Percentiles rank a stretch among this genome's conserved stretches.
These are phyloP conservation scores for Psettodes erumei DNA, from an alignment of 2,113 vertebrate species.

Conservation along the genomic window DNA sequence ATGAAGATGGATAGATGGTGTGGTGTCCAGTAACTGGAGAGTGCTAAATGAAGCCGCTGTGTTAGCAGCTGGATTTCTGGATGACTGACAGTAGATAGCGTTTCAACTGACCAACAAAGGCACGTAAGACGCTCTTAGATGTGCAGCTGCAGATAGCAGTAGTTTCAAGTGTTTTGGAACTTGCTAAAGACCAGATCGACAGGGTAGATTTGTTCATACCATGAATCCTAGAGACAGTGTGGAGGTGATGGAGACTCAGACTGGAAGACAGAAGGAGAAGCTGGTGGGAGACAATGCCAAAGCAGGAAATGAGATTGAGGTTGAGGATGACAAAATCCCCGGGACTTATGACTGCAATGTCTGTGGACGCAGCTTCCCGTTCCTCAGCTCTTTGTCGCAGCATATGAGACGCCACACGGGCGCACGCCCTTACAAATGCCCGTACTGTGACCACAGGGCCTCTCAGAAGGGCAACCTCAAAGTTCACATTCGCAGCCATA, in stretches of 20 bases:
- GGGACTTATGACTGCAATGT: slow-evolving; percentile 88
- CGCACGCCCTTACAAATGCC: slow-evolving; percentile 96
- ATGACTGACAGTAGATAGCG: slow-evolving; percentile 54
- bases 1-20: slow-evolving; percentile 62
- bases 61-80: slow-evolving; percentile 46
- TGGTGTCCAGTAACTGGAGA: slow-evolving; percentile 44
- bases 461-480: slow-evolving; percentile 97
- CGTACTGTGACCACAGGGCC: slow-evolving; percentile 95
- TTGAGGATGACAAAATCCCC: slow-evolving; percentile 83
- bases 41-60: slow-evolving; percentile 53
- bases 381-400: slow-evolving; percentile 95
- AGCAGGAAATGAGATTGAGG: slow-evolving; percentile 69
- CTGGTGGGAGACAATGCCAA: slow-evolving; percentile 67
- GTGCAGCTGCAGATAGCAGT: slow-evolving; percentile 76
- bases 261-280: slow-evolving; percentile 66
- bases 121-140: slow-evolving; percentile 66
- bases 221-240: slow-evolving; percentile 85
- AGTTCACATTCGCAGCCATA: slow-evolving; percentile 95
- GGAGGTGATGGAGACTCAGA: slow-evolving; percentile 72
- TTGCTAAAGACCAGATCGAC: slow-evolving; percentile 40
- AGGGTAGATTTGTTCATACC: slow-evolving; percentile 29
- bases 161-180: slow-evolving; percentile 47
- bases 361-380: slow-evolving; percentile 94
- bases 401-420: slow-evolving; percentile 97
- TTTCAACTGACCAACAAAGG: slow-evolving; percentile 37